These are phyloP conservation scores for Sarcophaga caerulescens DNA, from an alignment of 2,888 invertebrate species.

Conservation along the genomic window DNA sequence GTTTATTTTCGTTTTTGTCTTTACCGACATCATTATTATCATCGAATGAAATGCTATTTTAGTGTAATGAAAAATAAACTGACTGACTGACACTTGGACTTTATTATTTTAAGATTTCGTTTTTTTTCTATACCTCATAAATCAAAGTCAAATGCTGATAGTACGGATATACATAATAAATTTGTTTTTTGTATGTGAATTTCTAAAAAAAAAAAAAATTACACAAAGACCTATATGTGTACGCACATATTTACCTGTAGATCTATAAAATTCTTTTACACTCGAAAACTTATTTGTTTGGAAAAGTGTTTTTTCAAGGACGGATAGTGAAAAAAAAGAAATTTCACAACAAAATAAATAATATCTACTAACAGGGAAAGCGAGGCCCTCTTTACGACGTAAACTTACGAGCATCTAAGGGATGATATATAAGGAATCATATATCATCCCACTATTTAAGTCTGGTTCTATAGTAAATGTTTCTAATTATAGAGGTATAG, in stretches of 20 bases:
- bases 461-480: too few species aligned
- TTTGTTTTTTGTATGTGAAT: not conserved
- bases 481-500: too few species aligned
- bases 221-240: not conserved
- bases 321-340: too few species aligned
- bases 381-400: too few species aligned
- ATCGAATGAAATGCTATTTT: slow-evolving; percentile 20
- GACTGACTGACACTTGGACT: slow-evolving; percentile 67
- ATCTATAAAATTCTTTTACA: not conserved
- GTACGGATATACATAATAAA: slow-evolving; percentile 10
- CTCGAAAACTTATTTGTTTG: not conserved
- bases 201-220: slow-evolving; percentile 28
- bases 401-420: too few species aligned
- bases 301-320: not conserved
- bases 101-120: slow-evolving; percentile 68
- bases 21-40: slow-evolving; percentile 37
- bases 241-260: not conserved
- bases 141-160: slow-evolving; percentile 68
- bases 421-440: too few species aligned
- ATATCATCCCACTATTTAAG: too few species aligned
- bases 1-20: slow-evolving; percentile 52
- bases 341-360: too few species aligned
- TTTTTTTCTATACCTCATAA: slow-evolving; percentile 68
- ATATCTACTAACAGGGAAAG: too few species aligned
- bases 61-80: slow-evolving; percentile 65